Evolutionary conservation across 2,888 invertebrate genomes (phyloP), one percentile per base, ranked within the genome.

Genomic region (Nemotelus pantherinus): DNA sequence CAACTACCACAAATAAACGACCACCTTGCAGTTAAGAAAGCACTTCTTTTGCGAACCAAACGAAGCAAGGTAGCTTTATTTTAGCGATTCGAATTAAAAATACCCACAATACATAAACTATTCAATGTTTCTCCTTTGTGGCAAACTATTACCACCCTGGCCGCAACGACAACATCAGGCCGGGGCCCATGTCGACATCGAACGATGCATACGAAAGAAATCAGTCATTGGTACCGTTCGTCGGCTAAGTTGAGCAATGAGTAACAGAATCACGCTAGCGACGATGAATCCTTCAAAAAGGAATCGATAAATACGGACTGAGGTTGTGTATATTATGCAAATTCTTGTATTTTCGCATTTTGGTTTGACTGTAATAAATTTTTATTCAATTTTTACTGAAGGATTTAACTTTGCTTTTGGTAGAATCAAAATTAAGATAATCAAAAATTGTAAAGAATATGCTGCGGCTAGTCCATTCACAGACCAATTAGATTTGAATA

Each of bases 291-390:
- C 60, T 60, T 60, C 60, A 43, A 60, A 60, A 50, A 60, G 3
- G 60, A 60, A 60, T 60, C 60, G 60, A 60, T 60, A 60, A 60
- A 60, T 43, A 4, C 25, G 41, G 7, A 41, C 41, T 60, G 41
- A 7, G 7, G 25, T 5, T 2, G 4, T 25, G 25, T 58, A 25
- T 25, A 60, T 60, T 60, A 60, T 60, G 60, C 60, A 60, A 60
- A 60, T 60, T 60, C 2, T 25, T 25, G 25, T 25, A 25, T 60
- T 25, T 57, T 57, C 57, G 57, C 25, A 25, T 3, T 25, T 25
- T 7, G 3, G 60, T 60, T 60, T 39, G 60, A 7, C 43, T 60
- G 60, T 43, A 60, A 60, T 60, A 60, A 60, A 60, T 60, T 60
- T 60, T 43, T 3, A 60, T 60, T 60, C 60, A 60, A 39, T 60